phyloP scores from a whole-genome alignment of 2,797 vertebrate species.

The Arctocebus calabarensis region DNA sequence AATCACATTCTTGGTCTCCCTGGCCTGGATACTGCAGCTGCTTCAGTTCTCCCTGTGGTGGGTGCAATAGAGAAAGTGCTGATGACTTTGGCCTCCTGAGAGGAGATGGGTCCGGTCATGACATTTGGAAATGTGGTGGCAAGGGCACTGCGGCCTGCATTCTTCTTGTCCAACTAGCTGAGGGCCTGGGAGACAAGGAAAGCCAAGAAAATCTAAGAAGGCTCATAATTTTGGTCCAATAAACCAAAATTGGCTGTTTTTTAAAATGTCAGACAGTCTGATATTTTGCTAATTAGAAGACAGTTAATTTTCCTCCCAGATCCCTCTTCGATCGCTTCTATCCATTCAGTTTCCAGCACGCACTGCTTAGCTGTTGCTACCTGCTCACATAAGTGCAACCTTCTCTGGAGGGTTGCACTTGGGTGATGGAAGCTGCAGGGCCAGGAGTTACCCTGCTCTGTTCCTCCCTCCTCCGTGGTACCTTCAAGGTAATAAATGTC shows the following conservation, averaged over 20 bases:
- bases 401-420: background rate
- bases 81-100: background rate
- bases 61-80: background rate
- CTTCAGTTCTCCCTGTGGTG: background rate
- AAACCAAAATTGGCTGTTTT: background rate
- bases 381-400: background rate
- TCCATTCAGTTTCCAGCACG: background rate
- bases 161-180: background rate
- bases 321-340: background rate
- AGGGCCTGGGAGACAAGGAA: background rate
- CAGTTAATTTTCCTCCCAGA: background rate
- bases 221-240: background rate
- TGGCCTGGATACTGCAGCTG: background rate
- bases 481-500: background rate
- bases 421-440: background rate
- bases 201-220: background rate
- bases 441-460: background rate
- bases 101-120: background rate
- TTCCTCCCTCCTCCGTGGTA: background rate
- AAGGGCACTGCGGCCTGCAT: too few relatives aligned
- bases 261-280: background rate
- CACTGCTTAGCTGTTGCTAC: background rate
- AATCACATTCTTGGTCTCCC: background rate
- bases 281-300: slow-evolving; percentile 51
- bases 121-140: background rate